phyloP scores from a whole-genome alignment of 2,888 invertebrate species.

The Laothoe populi region DNA sequence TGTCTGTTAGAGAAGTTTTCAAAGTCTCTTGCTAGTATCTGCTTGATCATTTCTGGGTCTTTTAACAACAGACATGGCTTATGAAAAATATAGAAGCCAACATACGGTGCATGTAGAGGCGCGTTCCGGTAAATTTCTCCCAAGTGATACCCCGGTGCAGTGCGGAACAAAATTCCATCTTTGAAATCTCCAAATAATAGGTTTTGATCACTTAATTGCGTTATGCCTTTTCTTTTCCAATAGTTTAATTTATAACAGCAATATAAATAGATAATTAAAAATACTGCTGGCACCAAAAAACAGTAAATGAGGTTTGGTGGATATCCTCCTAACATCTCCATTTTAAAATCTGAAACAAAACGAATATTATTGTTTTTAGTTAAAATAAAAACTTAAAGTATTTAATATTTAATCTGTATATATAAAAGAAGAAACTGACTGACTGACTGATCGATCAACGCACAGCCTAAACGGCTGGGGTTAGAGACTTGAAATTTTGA shows the following conservation, averaged over 20 bases:
- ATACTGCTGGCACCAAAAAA: background rate
- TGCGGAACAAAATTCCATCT: slow-evolving; percentile 43
- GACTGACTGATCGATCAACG: too few species aligned
- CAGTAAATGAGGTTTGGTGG: background rate
- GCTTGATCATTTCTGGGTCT: slow-evolving; percentile 44
- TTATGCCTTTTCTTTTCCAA: slow-evolving; percentile 37
- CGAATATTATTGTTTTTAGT: background rate
- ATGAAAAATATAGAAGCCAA: slow-evolving; percentile 47
- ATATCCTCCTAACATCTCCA: background rate
- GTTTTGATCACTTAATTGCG: slow-evolving; percentile 33
- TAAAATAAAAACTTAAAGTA: too few species aligned
- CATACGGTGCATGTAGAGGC: slow-evolving; percentile 34
- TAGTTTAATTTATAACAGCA: slow-evolving; percentile 35
- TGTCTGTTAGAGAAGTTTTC: slow-evolving; percentile 42
- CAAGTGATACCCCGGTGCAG: slow-evolving; percentile 44
- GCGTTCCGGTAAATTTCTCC: slow-evolving; percentile 37
- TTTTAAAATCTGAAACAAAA: slow-evolving; percentile 72
- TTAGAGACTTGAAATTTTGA: too few species aligned
- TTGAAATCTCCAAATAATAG: slow-evolving; percentile 46
- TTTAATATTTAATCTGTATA: too few species aligned
- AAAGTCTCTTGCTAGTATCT: slow-evolving; percentile 42
- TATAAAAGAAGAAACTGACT: too few species aligned
- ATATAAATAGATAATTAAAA: slow-evolving; percentile 30
- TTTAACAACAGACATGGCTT: slow-evolving; percentile 45
- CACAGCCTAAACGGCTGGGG: too few species aligned